Percentiles rank a stretch among this genome's conserved stretches.
Evolutionary conservation across 2,888 invertebrate genomes (phyloP).

Genomic region (Invenusta paracnida): DNA sequence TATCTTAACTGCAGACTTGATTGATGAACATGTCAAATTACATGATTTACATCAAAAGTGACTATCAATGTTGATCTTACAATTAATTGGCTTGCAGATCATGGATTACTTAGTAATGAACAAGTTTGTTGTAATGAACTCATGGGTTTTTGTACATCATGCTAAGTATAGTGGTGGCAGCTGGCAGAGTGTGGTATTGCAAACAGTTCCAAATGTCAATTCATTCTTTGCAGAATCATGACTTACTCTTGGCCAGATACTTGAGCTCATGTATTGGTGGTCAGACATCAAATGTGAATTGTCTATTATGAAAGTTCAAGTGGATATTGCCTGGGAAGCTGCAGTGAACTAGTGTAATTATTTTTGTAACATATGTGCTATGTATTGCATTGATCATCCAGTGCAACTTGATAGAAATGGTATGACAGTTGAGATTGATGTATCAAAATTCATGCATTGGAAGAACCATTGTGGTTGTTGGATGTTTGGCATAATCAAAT

Average conservation of each 20-base stretch:
- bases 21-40: neutral
- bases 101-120: neutral
- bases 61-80: neutral
- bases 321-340: constrained; percentile 7
- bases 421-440: neutral
- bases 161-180: neutral
- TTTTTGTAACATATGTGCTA: neutral
- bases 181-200: neutral
- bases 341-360: neutral
- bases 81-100: neutral
- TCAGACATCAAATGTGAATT: constrained; percentile 12
- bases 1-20: neutral
- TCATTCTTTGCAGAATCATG: constrained; percentile 5
- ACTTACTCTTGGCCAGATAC: neutral
- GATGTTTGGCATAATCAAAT: neutral
- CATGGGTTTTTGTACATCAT: neutral
- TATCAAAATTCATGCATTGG: constrained; percentile 18
- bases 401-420: constrained; percentile 14
- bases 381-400: constrained; percentile 7
- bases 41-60: neutral
- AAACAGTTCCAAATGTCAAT: neutral
- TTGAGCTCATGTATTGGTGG: constrained; percentile 20
- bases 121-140: neutral
- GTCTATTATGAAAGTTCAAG: constrained; percentile 10
- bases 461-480: neutral